phyloP scores from a whole-genome alignment of 2,888 invertebrate species.

The Synanthedon formicaeformis region DNA sequence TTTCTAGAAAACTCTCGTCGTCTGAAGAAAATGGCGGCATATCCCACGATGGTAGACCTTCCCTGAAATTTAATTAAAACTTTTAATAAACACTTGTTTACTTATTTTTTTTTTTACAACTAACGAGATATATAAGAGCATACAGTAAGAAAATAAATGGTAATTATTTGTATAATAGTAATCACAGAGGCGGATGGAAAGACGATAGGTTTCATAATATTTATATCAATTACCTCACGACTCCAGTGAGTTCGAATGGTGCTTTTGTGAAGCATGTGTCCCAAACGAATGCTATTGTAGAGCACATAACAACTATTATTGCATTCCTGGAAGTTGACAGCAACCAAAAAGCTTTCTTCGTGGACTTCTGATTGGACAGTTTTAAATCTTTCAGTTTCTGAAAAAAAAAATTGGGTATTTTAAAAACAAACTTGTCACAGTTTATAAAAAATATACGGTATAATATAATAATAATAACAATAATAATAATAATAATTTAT shows the following conservation, averaged over 20 bases:
- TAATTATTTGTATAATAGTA: too few species aligned
- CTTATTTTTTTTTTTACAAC: too few species aligned
- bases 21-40: constrained; percentile 77
- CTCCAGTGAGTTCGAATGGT: constrained; percentile 81
- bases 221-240: constrained; percentile 61
- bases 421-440: too few species aligned
- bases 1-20: constrained; percentile 74
- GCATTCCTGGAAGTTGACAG: constrained; percentile 87
- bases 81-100: too few species aligned
- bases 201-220: too few species aligned
- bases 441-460: too few species aligned
- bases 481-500: too few species aligned
- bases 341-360: constrained; percentile 78
- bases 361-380: constrained; percentile 42
- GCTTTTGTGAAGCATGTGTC: constrained; percentile 51
- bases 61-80: constrained; percentile 29
- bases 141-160: too few species aligned
- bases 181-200: too few species aligned
- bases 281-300: constrained; percentile 75
- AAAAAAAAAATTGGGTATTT: constrained; percentile 13
- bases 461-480: too few species aligned
- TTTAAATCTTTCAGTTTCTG: constrained; percentile 82
- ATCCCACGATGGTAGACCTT: constrained; percentile 78
- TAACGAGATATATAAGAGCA: too few species aligned
- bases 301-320: constrained; percentile 81